Base-by-base conservation (phyloP, 2,113 vertebrate species). In the Numenius arquata region DNA sequence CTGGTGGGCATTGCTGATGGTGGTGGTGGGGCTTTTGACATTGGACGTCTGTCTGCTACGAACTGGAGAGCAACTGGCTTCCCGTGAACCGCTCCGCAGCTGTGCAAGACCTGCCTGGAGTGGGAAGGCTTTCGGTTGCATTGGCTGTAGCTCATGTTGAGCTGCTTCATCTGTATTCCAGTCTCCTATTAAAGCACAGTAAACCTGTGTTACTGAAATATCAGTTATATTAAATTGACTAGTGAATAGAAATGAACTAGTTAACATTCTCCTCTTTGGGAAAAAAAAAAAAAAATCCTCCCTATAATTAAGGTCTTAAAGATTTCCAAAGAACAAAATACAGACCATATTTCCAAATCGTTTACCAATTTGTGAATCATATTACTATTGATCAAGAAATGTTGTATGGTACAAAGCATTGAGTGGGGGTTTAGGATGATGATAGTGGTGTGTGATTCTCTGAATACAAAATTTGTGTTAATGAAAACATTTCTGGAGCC, bases 401-500 rank as follows among this genome's bases (percentile, higher is more conserved):
- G 21, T 30, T 1, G 2, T 48, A 34, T 22, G n/a, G 36, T 92
- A 29, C 84, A 81, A 75, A 84, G 70, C 63, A 22, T 2, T 21
- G 41, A 53, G 52, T 9, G 36, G 32, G 59, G 53, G 18, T 70
- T 93, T 88, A 12, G 81, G 38, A 48, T 71, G 76, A 23, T 0
- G 30, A 8, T 32, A 81, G n/a, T 29, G 26, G 34, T 43, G 22
- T 65, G 70, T 67, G 73, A 81, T 58, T 67, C 34, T 91, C 82
- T 75, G 85, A 85, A 63, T 92, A 67, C 55, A 32, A 65, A 85
- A 70, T 53, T 29, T 53, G 18, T 62, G 43, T 34, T 93, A 87
- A 96, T 89, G 82, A 59, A 91, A 93, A 66, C n/a, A 34, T 83
- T 82, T 70, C 81, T 73, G 88, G 77, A 74, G 65, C 43, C 77